phyloP scores from a whole-genome alignment of 2,888 invertebrate species.

The Epinotia brunnichana region DNA sequence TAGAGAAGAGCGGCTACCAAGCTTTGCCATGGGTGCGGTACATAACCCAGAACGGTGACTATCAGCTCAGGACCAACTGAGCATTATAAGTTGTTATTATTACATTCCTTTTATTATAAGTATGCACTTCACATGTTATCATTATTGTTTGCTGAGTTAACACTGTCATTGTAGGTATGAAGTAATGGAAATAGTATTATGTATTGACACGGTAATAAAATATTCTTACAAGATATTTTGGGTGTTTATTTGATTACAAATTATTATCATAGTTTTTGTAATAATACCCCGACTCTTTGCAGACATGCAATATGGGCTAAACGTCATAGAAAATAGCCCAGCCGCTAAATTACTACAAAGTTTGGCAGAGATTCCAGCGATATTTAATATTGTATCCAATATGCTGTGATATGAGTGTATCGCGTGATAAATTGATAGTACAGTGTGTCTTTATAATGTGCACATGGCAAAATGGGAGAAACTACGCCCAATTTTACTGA shows the following conservation, averaged over 20 bases:
- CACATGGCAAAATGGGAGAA: too few species aligned
- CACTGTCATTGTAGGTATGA: conserved; percentile 62
- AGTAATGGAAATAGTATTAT: conserved; percentile 64
- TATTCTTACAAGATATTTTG: conserved; percentile 54
- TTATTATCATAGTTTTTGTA: background rate
- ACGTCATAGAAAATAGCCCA: too few species aligned
- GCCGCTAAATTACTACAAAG: too few species aligned
- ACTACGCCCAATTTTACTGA: too few species aligned
- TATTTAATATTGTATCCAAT: too few species aligned
- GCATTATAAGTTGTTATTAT: conserved; percentile 52
- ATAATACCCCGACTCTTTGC: background rate
- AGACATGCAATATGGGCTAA: background rate
- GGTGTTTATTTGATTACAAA: background rate
- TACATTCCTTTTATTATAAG: conserved; percentile 61
- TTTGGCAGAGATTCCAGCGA: too few species aligned
- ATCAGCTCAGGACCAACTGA: conserved; percentile 97
- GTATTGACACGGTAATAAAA: conserved; percentile 68
- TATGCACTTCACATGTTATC: conserved; percentile 59
- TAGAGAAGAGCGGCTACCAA: conserved; percentile 99
- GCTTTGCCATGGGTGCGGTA: conserved; percentile 99
- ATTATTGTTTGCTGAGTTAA: conserved; percentile 65
- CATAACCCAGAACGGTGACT: conserved; percentile 99
- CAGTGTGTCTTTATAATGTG: too few species aligned
- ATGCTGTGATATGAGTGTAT: too few species aligned
- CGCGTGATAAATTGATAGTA: too few species aligned